phyloP scores from a whole-genome alignment of 30 jellyfish, hydroid and myxozoan species.

The Hydractinia echinata region DNA sequence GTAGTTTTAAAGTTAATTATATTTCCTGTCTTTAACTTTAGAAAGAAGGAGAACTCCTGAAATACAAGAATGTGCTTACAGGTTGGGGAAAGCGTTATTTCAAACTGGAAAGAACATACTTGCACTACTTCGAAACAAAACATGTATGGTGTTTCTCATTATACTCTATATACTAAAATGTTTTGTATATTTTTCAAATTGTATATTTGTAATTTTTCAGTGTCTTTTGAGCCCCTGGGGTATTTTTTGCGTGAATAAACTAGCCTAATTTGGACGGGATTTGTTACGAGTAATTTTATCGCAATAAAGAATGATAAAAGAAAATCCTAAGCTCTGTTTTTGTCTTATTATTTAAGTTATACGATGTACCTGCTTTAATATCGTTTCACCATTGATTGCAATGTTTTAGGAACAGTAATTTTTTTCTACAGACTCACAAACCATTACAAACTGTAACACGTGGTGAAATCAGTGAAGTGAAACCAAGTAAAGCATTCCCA shows the following conservation, averaged over 20 bases:
- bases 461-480: slow-evolving; percentile 59
- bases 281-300: too few species aligned
- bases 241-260: too few species aligned
- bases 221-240: too few species aligned
- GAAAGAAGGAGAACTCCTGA: slow-evolving; percentile 87
- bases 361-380: too few species aligned
- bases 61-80: slow-evolving; percentile 73
- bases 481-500: slow-evolving; percentile 80
- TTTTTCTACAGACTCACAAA: slow-evolving; percentile 60
- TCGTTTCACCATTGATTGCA: too few species aligned
- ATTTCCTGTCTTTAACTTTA: slow-evolving; percentile 23
- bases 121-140: slow-evolving; percentile 83
- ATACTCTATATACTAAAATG: too few species aligned
- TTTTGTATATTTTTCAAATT: too few species aligned
- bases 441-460: slow-evolving; percentile 88
- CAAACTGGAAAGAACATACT: slow-evolving; percentile 74
- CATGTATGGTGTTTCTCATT: slow-evolving; percentile 61
- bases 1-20: not conserved
- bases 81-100: slow-evolving; percentile 90
- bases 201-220: too few species aligned
- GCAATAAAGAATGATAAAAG: too few species aligned
- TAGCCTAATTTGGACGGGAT: too few species aligned
- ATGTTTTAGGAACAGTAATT: not conserved
- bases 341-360: too few species aligned
- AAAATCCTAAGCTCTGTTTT: too few species aligned